Conservation (phyloP, 2,113 vertebrate genomes). For the Alethe diademata region DNA sequence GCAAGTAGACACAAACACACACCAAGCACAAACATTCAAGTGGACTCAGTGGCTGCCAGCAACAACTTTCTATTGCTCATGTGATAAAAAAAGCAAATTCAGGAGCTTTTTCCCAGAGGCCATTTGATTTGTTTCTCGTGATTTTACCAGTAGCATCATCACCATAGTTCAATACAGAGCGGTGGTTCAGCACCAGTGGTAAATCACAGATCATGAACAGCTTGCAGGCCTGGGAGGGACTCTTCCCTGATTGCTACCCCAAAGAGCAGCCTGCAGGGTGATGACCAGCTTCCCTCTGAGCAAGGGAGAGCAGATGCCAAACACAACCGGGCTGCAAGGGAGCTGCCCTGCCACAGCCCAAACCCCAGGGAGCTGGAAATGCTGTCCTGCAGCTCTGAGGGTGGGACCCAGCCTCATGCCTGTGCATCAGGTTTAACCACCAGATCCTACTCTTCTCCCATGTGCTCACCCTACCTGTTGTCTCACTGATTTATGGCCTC, state of each 20-base stretch:
- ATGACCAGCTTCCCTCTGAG: not conserved
- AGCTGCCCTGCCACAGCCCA: not conserved
- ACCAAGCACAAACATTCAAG: not conserved
- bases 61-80: not conserved
- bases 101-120: not conserved
- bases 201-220: rapidly evolving
- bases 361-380: not conserved
- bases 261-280: not conserved
- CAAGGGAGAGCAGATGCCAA: not conserved
- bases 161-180: not conserved
- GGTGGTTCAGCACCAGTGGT: not conserved
- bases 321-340: not conserved
- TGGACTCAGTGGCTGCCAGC: not conserved
- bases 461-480: not conserved
- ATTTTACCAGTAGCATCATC: not conserved
- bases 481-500: not conserved
- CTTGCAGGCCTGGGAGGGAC: not conserved
- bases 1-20: not conserved
- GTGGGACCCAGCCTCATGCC: not conserved
- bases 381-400: not conserved
- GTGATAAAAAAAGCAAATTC: not conserved
- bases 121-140: rapidly evolving
- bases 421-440: not conserved
- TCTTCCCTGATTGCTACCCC: not conserved
- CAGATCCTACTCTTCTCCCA: not conserved